A percentile compares a stretch with the other conserved stretches of the same genome.
Evolutionary conservation across 1,140 invertebrate genomes (phyloP).

Genomic region (Bombus sylvicola): DNA sequence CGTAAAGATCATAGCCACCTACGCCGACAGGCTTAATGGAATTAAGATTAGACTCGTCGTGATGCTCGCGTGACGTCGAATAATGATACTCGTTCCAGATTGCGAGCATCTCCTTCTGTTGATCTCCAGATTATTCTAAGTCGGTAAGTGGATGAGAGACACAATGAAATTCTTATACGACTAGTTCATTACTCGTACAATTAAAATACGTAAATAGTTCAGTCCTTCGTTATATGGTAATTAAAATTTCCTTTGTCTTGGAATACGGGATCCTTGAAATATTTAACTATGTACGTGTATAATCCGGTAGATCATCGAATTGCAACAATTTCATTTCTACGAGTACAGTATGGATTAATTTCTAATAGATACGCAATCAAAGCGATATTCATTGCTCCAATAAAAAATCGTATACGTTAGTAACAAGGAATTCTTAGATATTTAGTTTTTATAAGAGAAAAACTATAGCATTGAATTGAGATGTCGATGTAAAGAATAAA

Average conservation of each 20-base stretch:
- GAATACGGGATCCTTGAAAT: not conserved
- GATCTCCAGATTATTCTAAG: not conserved
- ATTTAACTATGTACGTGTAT: not conserved
- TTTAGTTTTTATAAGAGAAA: no score
- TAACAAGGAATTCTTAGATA: no score
- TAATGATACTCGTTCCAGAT: not conserved
- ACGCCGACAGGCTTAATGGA: conserved; percentile 12
- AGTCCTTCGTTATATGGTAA: not conserved
- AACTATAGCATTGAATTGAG: no score
- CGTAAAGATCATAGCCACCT: not conserved
- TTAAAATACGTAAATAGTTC: not conserved
- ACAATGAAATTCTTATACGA: not conserved
- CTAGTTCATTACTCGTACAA: not conserved
- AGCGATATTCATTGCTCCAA: no score
- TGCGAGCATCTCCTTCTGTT: not conserved
- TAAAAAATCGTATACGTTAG: no score
- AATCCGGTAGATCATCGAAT: no score
- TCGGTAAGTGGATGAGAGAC: not conserved
- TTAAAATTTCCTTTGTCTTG: not conserved
- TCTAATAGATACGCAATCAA: no score
- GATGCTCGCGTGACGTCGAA: not conserved
- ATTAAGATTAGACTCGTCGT: conserved; percentile 18
- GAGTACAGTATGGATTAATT: no score
- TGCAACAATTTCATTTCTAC: no score
- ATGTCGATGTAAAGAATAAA: no score